Conservation (phyloP, 2,113 vertebrate species). For the Dryoscopus gambensis region DNA sequence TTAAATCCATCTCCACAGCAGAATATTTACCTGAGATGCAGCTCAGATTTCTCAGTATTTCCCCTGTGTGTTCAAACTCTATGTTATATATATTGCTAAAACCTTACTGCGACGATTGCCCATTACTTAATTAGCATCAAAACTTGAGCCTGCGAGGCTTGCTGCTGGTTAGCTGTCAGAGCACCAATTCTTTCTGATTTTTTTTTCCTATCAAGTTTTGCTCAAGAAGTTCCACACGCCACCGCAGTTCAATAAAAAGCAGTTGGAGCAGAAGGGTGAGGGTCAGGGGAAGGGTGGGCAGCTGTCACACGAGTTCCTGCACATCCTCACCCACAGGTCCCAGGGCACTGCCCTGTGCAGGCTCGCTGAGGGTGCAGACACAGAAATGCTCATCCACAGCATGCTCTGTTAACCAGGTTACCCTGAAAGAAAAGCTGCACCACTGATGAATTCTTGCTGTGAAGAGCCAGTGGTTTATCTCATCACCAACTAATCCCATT, state of each 20-base stretch:
- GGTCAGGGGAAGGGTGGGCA: not conserved
- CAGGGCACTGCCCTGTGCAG: not conserved
- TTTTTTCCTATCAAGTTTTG: not conserved
- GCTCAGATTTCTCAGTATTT: not conserved
- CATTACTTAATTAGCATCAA: not conserved
- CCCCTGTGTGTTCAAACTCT: not conserved
- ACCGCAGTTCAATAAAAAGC: not conserved
- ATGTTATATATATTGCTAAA: not conserved
- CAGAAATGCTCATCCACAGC: not conserved
- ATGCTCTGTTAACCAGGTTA: not conserved
- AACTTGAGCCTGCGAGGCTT: not conserved
- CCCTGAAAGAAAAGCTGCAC: not conserved
- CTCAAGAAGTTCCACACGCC: not conserved
- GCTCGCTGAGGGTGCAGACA: not conserved
- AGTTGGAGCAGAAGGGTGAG: not conserved
- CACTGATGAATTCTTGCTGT: not conserved
- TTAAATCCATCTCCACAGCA: conserved; percentile 57
- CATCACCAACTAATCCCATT: conserved; percentile 2
- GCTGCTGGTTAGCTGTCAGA: not conserved
- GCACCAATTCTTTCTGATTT: not conserved
- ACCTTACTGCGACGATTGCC: conserved; percentile 10
- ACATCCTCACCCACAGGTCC: not conserved
- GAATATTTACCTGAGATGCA: conserved; percentile 51
- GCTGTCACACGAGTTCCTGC: not conserved
- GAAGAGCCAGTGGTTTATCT: conserved; percentile 14